Conservation (phyloP, 1,140 invertebrate species). For the Melitaea cinxia region DNA sequence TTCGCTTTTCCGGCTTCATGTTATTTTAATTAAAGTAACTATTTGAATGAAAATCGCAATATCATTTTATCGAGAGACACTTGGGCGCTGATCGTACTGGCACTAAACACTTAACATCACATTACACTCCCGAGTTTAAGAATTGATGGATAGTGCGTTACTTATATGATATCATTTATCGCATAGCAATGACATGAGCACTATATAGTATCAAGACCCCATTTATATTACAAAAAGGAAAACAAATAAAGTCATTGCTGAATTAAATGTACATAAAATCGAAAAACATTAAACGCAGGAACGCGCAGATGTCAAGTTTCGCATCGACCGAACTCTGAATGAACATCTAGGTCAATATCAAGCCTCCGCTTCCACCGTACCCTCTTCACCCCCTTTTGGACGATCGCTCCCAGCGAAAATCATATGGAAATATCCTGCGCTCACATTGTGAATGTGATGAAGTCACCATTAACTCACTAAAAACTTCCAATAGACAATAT, state of each 20-base stretch:
- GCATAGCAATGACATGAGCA: background rate
- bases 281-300: constrained; percentile 75
- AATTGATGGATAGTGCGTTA: constrained; percentile 14
- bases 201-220: constrained; percentile 1
- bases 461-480: background rate
- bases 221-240: constrained; percentile 29
- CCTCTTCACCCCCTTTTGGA: constrained; percentile 53
- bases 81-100: constrained; percentile 40
- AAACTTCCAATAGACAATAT: background rate
- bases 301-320: constrained; percentile 80
- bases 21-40: constrained; percentile 23
- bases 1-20: constrained; percentile 44
- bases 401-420: constrained; percentile 63
- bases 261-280: constrained; percentile 68
- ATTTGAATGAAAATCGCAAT: constrained; percentile 24
- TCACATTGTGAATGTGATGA: constrained; percentile 30
- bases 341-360: constrained; percentile 82
- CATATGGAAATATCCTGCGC: constrained; percentile 56
- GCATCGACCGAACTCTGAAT: constrained; percentile 81
- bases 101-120: constrained; percentile 49
- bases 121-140: constrained; percentile 43
- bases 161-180: constrained; percentile 8
- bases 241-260: constrained; percentile 35
- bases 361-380: constrained; percentile 61
- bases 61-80: constrained; percentile 45